A percentile compares a stretch with the other conserved stretches of the same genome.
Conservation (phyloP, 2,113 vertebrate genomes). For the human region GRCh38 chr14:59081501-59082000, state of each 20-base stretch:
- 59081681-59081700: neutral
- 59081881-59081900: neutral
- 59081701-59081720: neutral
- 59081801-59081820: neutral
- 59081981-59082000: neutral
- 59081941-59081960: neutral
- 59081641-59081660: neutral
- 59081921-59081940: neutral
- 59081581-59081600: neutral
- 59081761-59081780: neutral
- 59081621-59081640: neutral
- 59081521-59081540: conserved; percentile 8
- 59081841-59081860: neutral
- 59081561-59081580: neutral
- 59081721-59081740: neutral
- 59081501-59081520: neutral
- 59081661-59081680: neutral
- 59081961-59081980: neutral
- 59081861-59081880: neutral
- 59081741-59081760: neutral
- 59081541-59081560: neutral
- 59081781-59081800: neutral
- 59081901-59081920: neutral
- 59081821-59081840: neutral
- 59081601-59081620: neutral